Base-by-base conservation (phyloP, 2,113 vertebrate genomes). In the Thunnus thynnus region DNA sequence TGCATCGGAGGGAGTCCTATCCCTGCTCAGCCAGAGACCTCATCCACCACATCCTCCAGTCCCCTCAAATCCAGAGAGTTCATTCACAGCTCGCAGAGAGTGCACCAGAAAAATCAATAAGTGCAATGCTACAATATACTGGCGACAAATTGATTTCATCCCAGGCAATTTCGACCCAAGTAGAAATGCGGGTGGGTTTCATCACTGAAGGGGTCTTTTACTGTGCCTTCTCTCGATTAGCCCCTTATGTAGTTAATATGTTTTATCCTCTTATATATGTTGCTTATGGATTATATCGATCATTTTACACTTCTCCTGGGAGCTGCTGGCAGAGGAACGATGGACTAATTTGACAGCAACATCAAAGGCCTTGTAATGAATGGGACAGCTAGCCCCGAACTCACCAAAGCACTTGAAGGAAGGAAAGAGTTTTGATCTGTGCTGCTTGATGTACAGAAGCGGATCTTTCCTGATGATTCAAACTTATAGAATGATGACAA, bases 111-210 rank as follows among this genome's bases (percentile, higher is more conserved):
- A 93, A 95, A 95, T 95, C 94, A 94, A 94, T 94, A 93, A 83
- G 86, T 83, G 89, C 91, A 91, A 91, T 89, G 91, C 91, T 84
- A 92, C 91, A 93, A 95, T 91, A 93, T 85, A 91, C 91, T 90
- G 68, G 86, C 84, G 78, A 92, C 92, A 93, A 94, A 94, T 92
- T 92, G 88, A 93, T 94, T 93, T 93, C 86, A 91, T 94, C 90
- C 89, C 75, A 87, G 82, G 86, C 90, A 91, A 92, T 93, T 94
- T 91, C 70, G 22, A 87, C 83, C 83, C 70, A 52, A 80, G 60
- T 36, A 72, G 86, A 89, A 91, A 76, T 70, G 78, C 50, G 52
- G 79, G 85, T 86, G 85, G 72, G 82, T 88, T 88, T 88, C 65
- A 84, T 81, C 57, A 64, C 58, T 36, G 71, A 87, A 73, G 80